A percentile compares a stretch with the other conserved stretches of the same genome.
Evolutionary conservation across 37 sponge, comb jelly and placozoan species (phyloP).

Genomic region (Bolinopsis microptera): DNA sequence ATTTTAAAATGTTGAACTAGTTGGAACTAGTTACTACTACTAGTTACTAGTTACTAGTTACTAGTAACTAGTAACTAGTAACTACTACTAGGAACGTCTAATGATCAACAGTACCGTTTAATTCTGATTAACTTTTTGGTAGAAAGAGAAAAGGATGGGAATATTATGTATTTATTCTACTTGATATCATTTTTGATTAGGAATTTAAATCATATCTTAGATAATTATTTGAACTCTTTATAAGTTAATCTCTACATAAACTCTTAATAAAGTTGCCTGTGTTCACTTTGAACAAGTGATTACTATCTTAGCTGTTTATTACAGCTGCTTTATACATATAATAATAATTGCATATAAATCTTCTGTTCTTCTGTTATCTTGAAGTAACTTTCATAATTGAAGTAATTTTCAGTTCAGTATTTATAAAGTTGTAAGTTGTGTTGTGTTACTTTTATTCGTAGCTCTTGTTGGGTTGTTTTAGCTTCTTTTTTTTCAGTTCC

Average conservation of each 20-base stretch:
- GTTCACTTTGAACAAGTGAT: no score
- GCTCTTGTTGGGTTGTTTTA: neutral
- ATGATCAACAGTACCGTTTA: no score
- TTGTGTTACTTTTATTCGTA: neutral
- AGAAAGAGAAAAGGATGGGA: no score
- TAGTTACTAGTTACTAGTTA: no score
- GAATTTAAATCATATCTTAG: neutral
- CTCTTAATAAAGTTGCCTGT: no score
- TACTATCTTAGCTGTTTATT: neutral
- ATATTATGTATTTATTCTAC: neutral
- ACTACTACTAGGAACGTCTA: no score
- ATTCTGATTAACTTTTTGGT: no score
- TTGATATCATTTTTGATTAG: neutral
- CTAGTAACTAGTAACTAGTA: no score
- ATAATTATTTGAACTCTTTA: no score
- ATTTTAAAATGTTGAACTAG: no score
- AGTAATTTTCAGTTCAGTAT: neutral
- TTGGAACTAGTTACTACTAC: no score
- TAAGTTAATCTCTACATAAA: no score
- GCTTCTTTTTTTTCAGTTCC: neutral
- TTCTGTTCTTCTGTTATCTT: neutral
- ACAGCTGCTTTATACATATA: neutral
- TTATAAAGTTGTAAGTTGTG: neutral
- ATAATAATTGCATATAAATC: neutral
- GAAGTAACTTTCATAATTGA: neutral